Base-by-base conservation (phyloP, 2,888 invertebrate genomes). In the Rhagophthalmus giganteus region DNA sequence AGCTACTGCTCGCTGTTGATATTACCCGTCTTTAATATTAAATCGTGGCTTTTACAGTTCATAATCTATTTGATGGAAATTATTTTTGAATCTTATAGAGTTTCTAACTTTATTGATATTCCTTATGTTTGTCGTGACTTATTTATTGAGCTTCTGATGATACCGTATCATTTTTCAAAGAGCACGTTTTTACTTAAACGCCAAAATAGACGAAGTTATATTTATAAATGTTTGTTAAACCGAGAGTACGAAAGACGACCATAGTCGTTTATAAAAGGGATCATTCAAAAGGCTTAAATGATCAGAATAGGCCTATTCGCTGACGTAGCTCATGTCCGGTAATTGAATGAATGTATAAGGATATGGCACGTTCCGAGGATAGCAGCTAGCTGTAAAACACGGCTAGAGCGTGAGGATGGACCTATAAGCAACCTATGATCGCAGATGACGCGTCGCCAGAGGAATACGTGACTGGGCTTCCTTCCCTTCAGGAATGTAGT, bases 271-370 rank as follows among this genome's bases (percentile, higher is more conserved):
- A n/a, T n/a, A n/a, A n/a, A n/a, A n/a, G n/a, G n/a, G n/a, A n/a
- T n/a, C n/a, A n/a, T n/a, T n/a, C n/a, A n/a, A n/a, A n/a, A n/a
- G n/a, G n/a, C n/a, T n/a, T n/a, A n/a, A n/a, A n/a, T n/a, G n/a
- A n/a, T n/a, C n/a, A n/a, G n/a, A n/a, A n/a, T n/a, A n/a, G n/a
- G n/a, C n/a, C n/a, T n/a, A n/a, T n/a, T 20, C 20, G 20, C 7
- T 20, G 20, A 20, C 7, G 7, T 20, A 20, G 20, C 20, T 20
- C 7, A 3, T 20, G 20, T 20, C 20, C 20, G 7, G 20, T 20
- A 52, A 57, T 57, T 57, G 57, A 57, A 55, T 49, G 50, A 56
- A 54, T 56, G 44, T 53, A 46, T 56, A 54, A 50, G 46, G 50
- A 50, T 32, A 50, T 52, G 52, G 48, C 49, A 52, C 52, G 48